Evolutionary conservation across 2,888 invertebrate genomes (phyloP), one percentile per base, ranked within the genome.

Genomic region (Papilio elwesi): DNA sequence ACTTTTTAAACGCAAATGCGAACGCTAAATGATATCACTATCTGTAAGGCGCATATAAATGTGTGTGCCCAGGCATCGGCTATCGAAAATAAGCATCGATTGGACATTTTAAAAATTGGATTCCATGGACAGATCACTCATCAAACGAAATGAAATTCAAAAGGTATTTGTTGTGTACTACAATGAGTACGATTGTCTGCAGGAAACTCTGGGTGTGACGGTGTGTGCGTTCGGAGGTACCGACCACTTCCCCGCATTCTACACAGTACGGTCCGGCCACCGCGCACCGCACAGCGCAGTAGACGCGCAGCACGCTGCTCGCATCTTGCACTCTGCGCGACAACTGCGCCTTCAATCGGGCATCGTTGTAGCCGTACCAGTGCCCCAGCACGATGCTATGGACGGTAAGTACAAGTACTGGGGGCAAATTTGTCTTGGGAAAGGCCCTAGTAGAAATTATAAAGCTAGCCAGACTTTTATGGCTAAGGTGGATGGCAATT

Each of bases 201-300:
- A 98, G 97, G 99, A 99, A 94, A 99, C 99, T 0, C 96, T 98
- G 87, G 99, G 99, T 0, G 98, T 99, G 0, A 97, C 97, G 80
- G 98, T 99, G 0, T 96, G 96, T 51, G 95, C 97, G 0, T 97
- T 95, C 78, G 97, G 97, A 0, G 89, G 94, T n/a, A 88, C 94
- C 0, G 88, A 90, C 0, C 95, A 96, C 13, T 99, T 99, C 89
- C 99, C 99, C 0, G 98, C 98, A 55, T 99, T 99, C 92, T 99
- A 98, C 90, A 97, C 97, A 0, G 90, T 95, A 6, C 93, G 95
- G 73, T 98, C 98, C 78, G 97, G 96, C 0, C 94, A 91, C 77
- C 91, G 90, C 71, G 96, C 97, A 0, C 97, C 98, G 0, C 96
- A 97, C 82, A 95, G 95, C 79, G 95, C 97, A 0, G 76, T 89